phyloP scores from a whole-genome alignment of 2,113 vertebrate genomes.

The Rynchops niger region DNA sequence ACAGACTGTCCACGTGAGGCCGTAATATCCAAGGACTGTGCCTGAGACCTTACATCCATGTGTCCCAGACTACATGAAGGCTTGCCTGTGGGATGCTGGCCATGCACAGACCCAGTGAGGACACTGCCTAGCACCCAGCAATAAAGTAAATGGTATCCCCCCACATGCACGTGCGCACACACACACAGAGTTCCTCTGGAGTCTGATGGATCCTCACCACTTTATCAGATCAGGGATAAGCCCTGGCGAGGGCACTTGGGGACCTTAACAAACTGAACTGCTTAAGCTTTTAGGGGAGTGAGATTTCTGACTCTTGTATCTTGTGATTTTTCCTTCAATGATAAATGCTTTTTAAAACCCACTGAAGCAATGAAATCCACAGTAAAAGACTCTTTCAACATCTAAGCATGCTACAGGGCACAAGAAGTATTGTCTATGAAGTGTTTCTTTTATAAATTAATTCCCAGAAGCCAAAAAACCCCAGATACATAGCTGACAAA shows the following conservation, averaged over 20 bases:
- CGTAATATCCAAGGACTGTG: not conserved
- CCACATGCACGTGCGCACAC: accelerated
- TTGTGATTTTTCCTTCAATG: not conserved
- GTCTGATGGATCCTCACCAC: not conserved
- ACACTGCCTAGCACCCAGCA: not conserved
- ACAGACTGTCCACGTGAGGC: not conserved
- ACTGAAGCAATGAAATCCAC: not conserved
- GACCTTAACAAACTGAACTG: not conserved
- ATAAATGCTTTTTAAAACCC: not conserved
- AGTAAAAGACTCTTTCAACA: slow-evolving; percentile 3
- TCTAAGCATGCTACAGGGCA: not conserved
- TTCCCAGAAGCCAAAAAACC: not conserved
- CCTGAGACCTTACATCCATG: not conserved
- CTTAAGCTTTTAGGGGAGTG: not conserved
- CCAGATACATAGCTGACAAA: not conserved
- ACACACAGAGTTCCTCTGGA: not conserved
- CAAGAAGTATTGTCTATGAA: not conserved
- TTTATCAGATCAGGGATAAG: not conserved
- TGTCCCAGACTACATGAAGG: not conserved
- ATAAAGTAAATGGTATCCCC: not conserved
- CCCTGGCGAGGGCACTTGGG: not conserved
- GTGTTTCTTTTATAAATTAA: slow-evolving; percentile 47
- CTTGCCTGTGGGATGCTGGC: not conserved
- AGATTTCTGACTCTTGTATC: not conserved
- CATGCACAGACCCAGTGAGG: accelerated